Conservation (phyloP, 2,113 vertebrate species). For the Syngnathus scovelli region DNA sequence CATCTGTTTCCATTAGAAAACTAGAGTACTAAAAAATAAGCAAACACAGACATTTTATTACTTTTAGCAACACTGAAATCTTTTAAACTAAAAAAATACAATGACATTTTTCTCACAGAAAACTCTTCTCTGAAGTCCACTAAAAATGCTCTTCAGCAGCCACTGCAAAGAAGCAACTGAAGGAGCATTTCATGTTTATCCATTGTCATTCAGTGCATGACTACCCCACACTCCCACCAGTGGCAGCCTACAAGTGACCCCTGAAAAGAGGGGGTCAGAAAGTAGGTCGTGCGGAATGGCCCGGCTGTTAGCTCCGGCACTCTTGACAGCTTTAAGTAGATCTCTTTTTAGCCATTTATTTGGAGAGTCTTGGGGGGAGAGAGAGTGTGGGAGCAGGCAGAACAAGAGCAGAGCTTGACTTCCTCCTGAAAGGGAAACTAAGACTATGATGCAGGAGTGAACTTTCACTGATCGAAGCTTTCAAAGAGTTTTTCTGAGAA, state of each 20-base stretch:
- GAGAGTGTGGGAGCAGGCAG: constrained; percentile 39
- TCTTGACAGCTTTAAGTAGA: constrained; percentile 81
- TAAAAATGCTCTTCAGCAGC: constrained; percentile 31
- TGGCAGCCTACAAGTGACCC: constrained; percentile 71
- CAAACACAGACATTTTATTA: constrained; percentile 7
- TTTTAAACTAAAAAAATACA: background rate
- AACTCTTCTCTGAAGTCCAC: background rate
- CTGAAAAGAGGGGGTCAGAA: constrained; percentile 73
- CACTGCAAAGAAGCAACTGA: constrained; percentile 41
- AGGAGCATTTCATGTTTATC: constrained; percentile 50
- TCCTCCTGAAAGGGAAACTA: constrained; percentile 44
- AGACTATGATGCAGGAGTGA: constrained; percentile 17
- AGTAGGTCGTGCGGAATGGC: constrained; percentile 76
- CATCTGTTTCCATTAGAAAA: constrained; percentile 22
- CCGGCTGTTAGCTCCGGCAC: constrained; percentile 72
- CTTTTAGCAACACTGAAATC: background rate
- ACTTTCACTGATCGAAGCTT: constrained; percentile 7
- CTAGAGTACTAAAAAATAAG: constrained; percentile 9
- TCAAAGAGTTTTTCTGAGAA: constrained; percentile 7
- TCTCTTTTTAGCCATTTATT: constrained; percentile 74
- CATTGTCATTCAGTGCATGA: constrained; percentile 71
- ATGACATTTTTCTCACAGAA: background rate
- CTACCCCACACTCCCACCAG: constrained; percentile 67
- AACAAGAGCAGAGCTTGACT: constrained; percentile 65
- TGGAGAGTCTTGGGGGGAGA: constrained; percentile 55